Conservation (phyloP, 2,888 invertebrate genomes). For the Leucania comma region DNA sequence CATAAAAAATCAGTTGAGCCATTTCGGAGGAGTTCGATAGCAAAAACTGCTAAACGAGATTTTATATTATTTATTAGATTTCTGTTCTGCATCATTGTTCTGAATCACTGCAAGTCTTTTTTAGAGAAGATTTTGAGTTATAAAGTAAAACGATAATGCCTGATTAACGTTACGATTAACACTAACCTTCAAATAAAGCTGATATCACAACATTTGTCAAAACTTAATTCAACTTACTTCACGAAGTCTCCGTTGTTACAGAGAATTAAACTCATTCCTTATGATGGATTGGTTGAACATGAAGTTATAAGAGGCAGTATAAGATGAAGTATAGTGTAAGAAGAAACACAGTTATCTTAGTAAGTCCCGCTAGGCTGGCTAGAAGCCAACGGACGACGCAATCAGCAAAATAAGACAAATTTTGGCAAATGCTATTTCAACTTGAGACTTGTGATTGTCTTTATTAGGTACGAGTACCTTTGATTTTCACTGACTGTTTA, state of each 20-base stretch:
- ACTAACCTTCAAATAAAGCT: neutral
- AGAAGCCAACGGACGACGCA: slow-evolving; percentile 59
- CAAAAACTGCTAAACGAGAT: too few species aligned
- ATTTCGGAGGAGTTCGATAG: too few species aligned
- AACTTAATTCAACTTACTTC: neutral
- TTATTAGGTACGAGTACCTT: slow-evolving; percentile 40
- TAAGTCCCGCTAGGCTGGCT: slow-evolving; percentile 62
- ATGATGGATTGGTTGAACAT: slow-evolving; percentile 39
- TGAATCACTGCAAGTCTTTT: neutral
- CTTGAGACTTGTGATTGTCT: slow-evolving; percentile 49
- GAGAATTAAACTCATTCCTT: slow-evolving; percentile 39
- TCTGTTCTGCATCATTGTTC: too few species aligned
- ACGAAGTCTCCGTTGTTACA: slow-evolving; percentile 27
- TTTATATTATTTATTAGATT: too few species aligned
- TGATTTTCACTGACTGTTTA: slow-evolving; percentile 15
- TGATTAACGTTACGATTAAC: neutral
- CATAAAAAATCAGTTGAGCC: too few species aligned
- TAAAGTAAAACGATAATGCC: neutral
- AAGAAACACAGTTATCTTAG: slow-evolving; percentile 57
- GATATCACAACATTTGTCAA: neutral
- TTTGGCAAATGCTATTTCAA: slow-evolving; percentile 63
- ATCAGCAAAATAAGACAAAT: slow-evolving; percentile 67
- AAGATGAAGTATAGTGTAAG: slow-evolving; percentile 58
- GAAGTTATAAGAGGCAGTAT: slow-evolving; percentile 57
- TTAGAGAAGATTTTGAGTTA: neutral